phyloP scores from a whole-genome alignment of 1,140 invertebrate genomes.

The Drosophila watanabei region DNA sequence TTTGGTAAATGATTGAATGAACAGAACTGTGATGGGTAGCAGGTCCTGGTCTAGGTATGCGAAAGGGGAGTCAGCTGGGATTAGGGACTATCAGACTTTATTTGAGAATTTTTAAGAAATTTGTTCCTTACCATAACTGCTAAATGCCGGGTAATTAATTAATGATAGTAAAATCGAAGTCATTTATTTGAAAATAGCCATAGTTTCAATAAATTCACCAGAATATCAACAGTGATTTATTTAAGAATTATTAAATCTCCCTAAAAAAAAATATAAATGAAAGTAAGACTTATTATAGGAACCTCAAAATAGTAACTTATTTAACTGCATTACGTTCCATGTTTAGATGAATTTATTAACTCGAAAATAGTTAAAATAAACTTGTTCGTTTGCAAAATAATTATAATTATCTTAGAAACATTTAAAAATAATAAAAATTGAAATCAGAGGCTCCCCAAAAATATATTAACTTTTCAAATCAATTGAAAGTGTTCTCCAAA shows the following conservation, averaged over 20 bases:
- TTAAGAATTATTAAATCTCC: too few species aligned
- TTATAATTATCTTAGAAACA: background rate
- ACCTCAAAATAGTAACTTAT: background rate
- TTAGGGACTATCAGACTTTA: background rate
- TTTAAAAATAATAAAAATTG: background rate
- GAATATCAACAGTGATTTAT: too few species aligned
- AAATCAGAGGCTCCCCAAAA: too few species aligned
- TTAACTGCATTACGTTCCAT: background rate
- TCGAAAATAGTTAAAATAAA: too few species aligned
- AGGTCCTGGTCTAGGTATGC: too few species aligned
- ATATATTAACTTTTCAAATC: background rate
- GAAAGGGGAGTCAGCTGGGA: background rate
- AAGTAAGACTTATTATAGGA: too few species aligned
- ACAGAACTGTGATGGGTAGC: background rate
- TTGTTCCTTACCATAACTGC: background rate
- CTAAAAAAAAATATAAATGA: too few species aligned
- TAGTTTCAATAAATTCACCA: too few species aligned
- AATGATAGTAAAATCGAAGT: background rate
- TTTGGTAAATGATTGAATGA: constrained; percentile 21
- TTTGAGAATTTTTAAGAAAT: background rate
- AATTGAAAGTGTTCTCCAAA: background rate
- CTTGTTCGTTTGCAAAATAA: background rate
- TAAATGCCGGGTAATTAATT: background rate
- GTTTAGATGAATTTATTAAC: too few species aligned
- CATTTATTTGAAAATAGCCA: too few species aligned